Evolutionary conservation across 1,140 invertebrate species (phyloP).

Genomic region (Ceratosolen fusciceps): DNA sequence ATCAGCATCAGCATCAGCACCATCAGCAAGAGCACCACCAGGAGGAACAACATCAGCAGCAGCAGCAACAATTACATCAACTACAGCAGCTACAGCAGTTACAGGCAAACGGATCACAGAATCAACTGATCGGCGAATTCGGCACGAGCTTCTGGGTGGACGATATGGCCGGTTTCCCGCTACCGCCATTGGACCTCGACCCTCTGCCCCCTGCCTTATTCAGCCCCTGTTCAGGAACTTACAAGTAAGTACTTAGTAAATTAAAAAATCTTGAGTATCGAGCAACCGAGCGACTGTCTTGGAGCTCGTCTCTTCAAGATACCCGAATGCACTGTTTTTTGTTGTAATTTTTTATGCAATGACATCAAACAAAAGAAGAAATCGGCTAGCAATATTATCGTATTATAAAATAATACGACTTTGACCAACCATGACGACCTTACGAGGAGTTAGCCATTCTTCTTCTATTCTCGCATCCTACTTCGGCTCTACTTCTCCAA

Average conservation of each 20-base stretch:
- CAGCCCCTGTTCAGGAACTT: constrained; percentile 79
- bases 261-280: too few relatives aligned
- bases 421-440: too few relatives aligned
- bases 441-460: too few relatives aligned
- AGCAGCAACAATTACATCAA: background rate
- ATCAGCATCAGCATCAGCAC: constrained; percentile 50
- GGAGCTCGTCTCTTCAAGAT: too few relatives aligned
- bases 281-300: too few relatives aligned
- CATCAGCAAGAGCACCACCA: background rate
- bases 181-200: constrained; percentile 83
- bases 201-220: constrained; percentile 79
- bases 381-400: too few relatives aligned
- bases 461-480: background rate
- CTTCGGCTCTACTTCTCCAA: background rate
- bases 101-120: constrained; percentile 8
- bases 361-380: too few relatives aligned
- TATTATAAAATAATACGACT: too few relatives aligned
- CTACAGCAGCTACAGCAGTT: constrained; percentile 4
- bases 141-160: constrained; percentile 77
- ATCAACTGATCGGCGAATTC: constrained; percentile 66
- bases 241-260: constrained; percentile 75
- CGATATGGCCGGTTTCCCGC: constrained; percentile 85
- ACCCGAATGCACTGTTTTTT: too few relatives aligned
- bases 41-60: background rate
- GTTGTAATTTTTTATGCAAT: too few relatives aligned